phyloP scores from a whole-genome alignment of 2,888 invertebrate genomes.

The Stegophylla sp. region DNA sequence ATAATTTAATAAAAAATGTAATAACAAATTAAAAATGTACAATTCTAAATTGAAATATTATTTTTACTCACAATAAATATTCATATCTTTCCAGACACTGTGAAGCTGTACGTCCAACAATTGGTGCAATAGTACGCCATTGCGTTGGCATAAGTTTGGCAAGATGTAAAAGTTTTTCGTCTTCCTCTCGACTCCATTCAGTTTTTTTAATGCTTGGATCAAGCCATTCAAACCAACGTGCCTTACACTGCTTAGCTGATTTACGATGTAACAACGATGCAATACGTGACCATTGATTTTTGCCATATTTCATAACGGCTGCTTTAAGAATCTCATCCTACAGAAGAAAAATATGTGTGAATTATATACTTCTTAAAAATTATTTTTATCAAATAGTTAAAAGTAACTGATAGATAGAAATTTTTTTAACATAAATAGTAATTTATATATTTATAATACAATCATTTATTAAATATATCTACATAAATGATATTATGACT shows the following conservation, averaged over 20 bases:
- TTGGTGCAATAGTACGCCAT: constrained; percentile 99
- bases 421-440: neutral
- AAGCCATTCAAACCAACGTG: constrained; percentile 99
- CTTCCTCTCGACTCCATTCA: constrained; percentile 99
- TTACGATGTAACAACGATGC: constrained; percentile 97
- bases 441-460: neutral
- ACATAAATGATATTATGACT: too few relatives aligned
- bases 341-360: constrained; percentile 63
- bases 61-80: constrained; percentile 80
- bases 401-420: neutral
- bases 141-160: constrained; percentile 99
- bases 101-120: constrained; percentile 97
- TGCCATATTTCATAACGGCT: constrained; percentile 99
- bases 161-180: constrained; percentile 94
- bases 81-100: constrained; percentile 98
- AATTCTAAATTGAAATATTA: neutral
- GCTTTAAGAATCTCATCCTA: constrained; percentile 99
- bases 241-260: constrained; percentile 99
- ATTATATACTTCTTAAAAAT: constrained; percentile 2
- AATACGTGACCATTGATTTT: constrained; percentile 99
- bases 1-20: too few relatives aligned
- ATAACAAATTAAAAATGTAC: constrained; percentile 36
- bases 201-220: constrained; percentile 99
- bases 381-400: neutral
- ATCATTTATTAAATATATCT: neutral